Base-by-base conservation (phyloP, 2,797 vertebrate genomes). In the Natrix natrix region DNA sequence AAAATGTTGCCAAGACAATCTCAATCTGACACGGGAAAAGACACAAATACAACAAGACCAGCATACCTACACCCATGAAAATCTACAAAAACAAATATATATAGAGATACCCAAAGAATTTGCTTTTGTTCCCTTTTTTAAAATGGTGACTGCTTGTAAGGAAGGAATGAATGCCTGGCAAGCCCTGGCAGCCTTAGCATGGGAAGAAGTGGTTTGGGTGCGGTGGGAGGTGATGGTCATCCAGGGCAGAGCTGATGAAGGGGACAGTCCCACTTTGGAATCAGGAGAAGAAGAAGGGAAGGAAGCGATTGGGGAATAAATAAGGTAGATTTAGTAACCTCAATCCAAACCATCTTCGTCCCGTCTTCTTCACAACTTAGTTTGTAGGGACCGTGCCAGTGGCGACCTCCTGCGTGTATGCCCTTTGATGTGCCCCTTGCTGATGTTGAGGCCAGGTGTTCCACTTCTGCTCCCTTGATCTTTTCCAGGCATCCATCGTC, bases 401-500 rank as follows among this genome's bases (percentile, higher is more conserved):
- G 6, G 17, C n/a, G 17, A 1, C 66, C 66, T 8, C n/a, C 14
- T 37, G 66, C 26, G 3, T 63, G 10, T 16, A 8, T 6, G 10
- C 13, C 32, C n/a, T 55, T 52, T 37, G 11, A 56, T 48, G 7
- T 3, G 61, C 24, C 43, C 6, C 0, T 11, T 2, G 3, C 8
- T 10, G 61, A 28, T n/a, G 2, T 57, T 37, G 8, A 2, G 22
- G 22, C 60, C 16, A n/a, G 0, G 12, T 63, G 74, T 55, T 56
- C 20, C 60, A 10, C 12, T 26, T 22, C 7, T 12, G 55, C 48
- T 8, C n/a, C 37, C 16, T 74, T 8, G 26, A 43, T 43, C 48
- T 26, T 66, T 66, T 52, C 16, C 60, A 52, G 28, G 12, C 93
- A 90, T 98, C 61, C 99, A 99, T 94, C 98, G 99, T 7, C 99